Evolutionary conservation across 2,797 vertebrate species (phyloP).

Genomic region (Pantherophis alleghaniensis): DNA sequence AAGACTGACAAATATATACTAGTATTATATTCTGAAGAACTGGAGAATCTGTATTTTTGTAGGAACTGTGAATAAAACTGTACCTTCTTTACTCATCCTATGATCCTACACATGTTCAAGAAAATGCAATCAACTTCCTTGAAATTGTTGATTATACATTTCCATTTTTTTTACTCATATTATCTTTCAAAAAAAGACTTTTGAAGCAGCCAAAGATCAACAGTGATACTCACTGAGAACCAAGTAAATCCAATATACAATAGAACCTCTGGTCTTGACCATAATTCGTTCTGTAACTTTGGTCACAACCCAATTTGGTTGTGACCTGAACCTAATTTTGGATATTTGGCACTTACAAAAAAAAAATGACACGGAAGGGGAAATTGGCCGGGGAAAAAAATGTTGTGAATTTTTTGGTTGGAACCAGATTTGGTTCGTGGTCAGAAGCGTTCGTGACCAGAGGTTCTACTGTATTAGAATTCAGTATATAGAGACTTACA

Average conservation of each 20-base stretch:
- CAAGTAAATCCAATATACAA: not conserved
- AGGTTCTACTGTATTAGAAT: not conserved
- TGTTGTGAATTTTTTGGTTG: too few relatives aligned
- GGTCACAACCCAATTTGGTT: too few relatives aligned
- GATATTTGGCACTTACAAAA: too few relatives aligned
- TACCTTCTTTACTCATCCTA: not conserved
- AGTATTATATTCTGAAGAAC: not conserved
- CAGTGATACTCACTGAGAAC: not conserved
- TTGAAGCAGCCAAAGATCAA: not conserved
- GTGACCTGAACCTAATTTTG: too few relatives aligned
- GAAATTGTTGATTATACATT: not conserved
- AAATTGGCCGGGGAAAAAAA: too few relatives aligned
- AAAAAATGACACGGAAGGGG: too few relatives aligned
- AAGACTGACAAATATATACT: not conserved
- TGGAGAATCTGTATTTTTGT: not conserved
- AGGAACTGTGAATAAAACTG: not conserved
- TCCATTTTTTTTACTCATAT: not conserved
- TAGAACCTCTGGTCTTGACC: too few relatives aligned
- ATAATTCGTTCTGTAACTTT: too few relatives aligned
- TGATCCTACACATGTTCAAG: not conserved
- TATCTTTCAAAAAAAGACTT: not conserved
- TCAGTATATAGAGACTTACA: not conserved
- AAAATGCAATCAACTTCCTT: conserved; percentile 14
- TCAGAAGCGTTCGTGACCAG: too few relatives aligned
- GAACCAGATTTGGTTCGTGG: too few relatives aligned